Evolutionary conservation across 2,113 vertebrate genomes (phyloP), one percentile per base, ranked within the genome.

Genomic region (Epinephelus lanceolatus): DNA sequence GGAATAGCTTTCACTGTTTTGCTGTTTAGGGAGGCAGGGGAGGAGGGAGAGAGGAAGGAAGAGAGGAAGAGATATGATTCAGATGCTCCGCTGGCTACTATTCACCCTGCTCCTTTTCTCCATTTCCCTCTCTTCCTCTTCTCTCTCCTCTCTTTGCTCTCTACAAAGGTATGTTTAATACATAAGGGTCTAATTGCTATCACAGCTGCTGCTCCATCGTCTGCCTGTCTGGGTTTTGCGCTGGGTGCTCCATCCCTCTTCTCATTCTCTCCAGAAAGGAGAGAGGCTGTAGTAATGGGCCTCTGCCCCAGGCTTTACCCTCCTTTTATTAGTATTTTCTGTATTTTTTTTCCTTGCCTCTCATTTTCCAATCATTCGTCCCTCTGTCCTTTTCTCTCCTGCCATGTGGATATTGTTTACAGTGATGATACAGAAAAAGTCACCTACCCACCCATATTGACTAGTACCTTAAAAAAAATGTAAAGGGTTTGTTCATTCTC

Each of bases 171-270:
- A 89, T 91, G 91, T 91, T 93, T 89, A 91, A 92, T 86, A 84
- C 93, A 91, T 92, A 93, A 91, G 87, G 74, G 80, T 85, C 71
- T 92, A 92, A 94, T 94, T 90, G 83, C 90, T 83, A 86, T 88
- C 72, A 63, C 94, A 95, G 90, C 90, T 94, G 90, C 76, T 75
- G 73, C 85, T 71, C 69, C 72, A 57, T 62, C 65, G n/a, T 82
- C 83, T 83, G 82, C 78, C 86, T 75, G 87, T 86, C 80, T 86
- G 73, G 79, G 69, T 65, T 74, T 77, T 72, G 68, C 10, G 0
- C 76, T 42, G 45, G 75, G 76, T 79, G n/a, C 85, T 84, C 73
- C 55, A 61, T 83, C 52, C 19, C 47, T 63, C 62, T 76, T 45
- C 72, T 51, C 69, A 12, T 30, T 40, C 72, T 61, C 42, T 59